These are phyloP conservation scores for Bucco capensis DNA, from an alignment of 2,113 vertebrate genomes.

Conservation along the genomic window DNA sequence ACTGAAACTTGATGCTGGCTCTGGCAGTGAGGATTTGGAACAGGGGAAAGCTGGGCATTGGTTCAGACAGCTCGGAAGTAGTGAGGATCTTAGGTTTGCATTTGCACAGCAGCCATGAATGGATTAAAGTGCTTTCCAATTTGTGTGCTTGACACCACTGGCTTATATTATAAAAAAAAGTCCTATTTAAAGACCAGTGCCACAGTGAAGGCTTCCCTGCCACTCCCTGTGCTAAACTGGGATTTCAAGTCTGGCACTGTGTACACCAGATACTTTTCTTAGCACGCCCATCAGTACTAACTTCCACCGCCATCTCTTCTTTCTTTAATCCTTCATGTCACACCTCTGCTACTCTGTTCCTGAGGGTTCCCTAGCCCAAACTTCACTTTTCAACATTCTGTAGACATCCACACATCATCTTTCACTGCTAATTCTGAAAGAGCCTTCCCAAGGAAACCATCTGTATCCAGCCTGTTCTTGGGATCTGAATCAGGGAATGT, in stretches of 20 bases:
- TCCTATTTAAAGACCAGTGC: constrained; percentile 63
- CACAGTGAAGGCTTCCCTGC: constrained; percentile 46
- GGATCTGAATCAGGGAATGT: not conserved
- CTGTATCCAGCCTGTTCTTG: not conserved
- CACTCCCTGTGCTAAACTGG: constrained; percentile 46
- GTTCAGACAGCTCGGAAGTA: constrained; percentile 54
- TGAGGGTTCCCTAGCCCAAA: not conserved
- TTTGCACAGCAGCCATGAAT: not conserved
- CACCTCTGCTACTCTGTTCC: not conserved
- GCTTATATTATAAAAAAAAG: constrained; percentile 50
- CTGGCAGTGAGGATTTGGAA: not conserved
- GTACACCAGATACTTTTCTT: constrained; percentile 55
- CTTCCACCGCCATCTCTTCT: constrained; percentile 43
- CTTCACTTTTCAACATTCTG: not conserved
- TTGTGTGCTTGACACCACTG: not conserved
- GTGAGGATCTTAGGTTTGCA: not conserved
- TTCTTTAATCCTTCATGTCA: not conserved
- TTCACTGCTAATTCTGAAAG: not conserved
- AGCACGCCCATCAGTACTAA: constrained; percentile 20
- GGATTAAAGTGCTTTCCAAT: not conserved
- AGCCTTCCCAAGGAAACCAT: not conserved
- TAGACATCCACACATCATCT: not conserved
- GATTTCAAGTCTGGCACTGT: constrained; percentile 40
- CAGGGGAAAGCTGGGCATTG: not conserved
- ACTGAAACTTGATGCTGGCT: not conserved